A percentile compares a stretch with the other conserved stretches of the same genome.
phyloP scores from a whole-genome alignment of 1,140 invertebrate species.

The Hylyphantes graminicola region DNA sequence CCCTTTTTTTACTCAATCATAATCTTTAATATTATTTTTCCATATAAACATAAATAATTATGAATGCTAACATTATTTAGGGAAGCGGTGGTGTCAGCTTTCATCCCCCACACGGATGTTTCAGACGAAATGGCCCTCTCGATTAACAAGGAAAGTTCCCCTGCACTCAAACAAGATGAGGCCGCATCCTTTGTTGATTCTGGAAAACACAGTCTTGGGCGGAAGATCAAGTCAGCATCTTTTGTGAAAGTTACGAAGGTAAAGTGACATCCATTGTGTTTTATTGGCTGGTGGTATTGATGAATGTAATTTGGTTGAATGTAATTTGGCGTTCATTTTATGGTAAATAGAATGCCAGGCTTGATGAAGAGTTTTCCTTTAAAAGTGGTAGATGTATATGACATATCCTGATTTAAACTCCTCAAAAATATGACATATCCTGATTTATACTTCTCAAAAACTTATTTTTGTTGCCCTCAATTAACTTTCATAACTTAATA shows the following conservation, averaged over 20 bases:
- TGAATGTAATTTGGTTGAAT: too few relatives aligned
- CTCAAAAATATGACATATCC: too few relatives aligned
- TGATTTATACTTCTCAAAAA: too few relatives aligned
- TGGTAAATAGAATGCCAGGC: too few relatives aligned
- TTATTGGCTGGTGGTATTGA: too few relatives aligned
- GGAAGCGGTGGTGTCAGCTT: constrained; percentile 56
- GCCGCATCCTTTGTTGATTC: background rate
- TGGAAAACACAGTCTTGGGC: background rate
- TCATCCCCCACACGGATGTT: constrained; percentile 59
- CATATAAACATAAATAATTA: background rate
- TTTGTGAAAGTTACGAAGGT: constrained; percentile 31
- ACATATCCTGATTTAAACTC: too few relatives aligned
- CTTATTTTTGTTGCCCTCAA: too few relatives aligned
- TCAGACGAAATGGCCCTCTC: constrained; percentile 18
- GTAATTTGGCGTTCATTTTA: too few relatives aligned
- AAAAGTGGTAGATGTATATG: too few relatives aligned
- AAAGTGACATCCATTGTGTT: too few relatives aligned
- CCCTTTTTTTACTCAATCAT: background rate
- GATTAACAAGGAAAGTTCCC: constrained; percentile 32
- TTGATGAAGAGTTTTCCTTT: too few relatives aligned
- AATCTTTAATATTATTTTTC: background rate
- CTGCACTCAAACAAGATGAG: constrained; percentile 22
- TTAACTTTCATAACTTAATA: too few relatives aligned
- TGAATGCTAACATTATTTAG: constrained; percentile 19
- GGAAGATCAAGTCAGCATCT: constrained; percentile 13